Conservation (phyloP, 2,888 invertebrate species). For the Tetragonula carbonaria region DNA sequence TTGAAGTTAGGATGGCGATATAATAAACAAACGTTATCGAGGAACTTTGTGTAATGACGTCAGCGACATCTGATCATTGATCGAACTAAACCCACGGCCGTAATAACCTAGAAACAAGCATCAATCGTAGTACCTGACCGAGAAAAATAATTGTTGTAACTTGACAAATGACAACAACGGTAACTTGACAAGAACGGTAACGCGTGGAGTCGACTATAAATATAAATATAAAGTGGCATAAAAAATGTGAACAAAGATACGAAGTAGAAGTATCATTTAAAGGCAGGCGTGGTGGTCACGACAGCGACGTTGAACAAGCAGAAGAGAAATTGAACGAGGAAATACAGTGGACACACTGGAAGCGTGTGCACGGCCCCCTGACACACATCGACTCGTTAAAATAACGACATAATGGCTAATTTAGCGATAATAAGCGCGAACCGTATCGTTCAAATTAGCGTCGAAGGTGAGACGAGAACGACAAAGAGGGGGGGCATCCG, state of each 20-base stretch:
- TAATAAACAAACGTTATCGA: not conserved
- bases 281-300: constrained; percentile 24
- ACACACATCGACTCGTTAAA: constrained; percentile 84
- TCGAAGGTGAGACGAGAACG: constrained; percentile 82
- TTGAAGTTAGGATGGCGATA: not conserved
- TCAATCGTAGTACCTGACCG: not conserved
- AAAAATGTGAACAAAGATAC: not conserved
- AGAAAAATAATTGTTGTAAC: not conserved
- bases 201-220: not conserved
- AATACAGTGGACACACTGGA: constrained; percentile 57
- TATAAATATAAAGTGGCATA: not conserved
- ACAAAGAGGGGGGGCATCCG: constrained; percentile 41
- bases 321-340: constrained; percentile 59
- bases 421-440: constrained; percentile 83
- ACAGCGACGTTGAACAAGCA: constrained; percentile 22
- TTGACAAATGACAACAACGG: no score
- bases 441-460: constrained; percentile 83
- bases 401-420: constrained; percentile 84
- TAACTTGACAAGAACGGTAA: not conserved
- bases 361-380: constrained; percentile 78
- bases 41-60: not conserved
- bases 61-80: constrained; percentile 19
- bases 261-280: constrained; percentile 2
- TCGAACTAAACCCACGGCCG: not conserved
- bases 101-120: not conserved